Evolutionary conservation across 92 coral and sea anemone genomes (phyloP), one percentile per base, ranked within the genome.

Genomic region (Palythoa grandis): DNA sequence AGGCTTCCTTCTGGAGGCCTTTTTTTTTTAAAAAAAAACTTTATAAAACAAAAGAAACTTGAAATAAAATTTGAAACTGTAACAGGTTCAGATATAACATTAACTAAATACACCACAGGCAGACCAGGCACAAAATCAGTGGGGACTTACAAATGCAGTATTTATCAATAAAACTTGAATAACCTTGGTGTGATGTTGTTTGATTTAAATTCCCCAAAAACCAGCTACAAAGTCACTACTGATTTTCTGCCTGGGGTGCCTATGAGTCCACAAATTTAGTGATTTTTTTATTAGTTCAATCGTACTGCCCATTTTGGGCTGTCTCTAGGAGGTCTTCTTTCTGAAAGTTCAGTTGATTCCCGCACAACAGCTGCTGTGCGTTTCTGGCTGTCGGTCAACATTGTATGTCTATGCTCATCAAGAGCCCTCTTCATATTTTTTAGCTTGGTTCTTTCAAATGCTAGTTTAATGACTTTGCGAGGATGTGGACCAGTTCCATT

Each of bases 251-350:
- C 65, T 58, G 65, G 65, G 19, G 2, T 58, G 65, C 65, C 65
- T 58, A 58, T 2, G 65, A 58, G n/a, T 58, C 5, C 65, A 19
- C 79, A 75, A 75, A 19, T 7, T 75, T 72, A 72, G 35, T 75
- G 16, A 0, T 75, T 75, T 75, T 22, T 22, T n/a, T n/a, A n/a
- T n/a, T n/a, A n/a, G n/a, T n/a, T n/a, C n/a, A n/a, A n/a, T n/a
- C n/a, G n/a, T n/a, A 22, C 65, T 39, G 79, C 79, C 79, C 66
- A 48, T 75, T 75, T 75, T 14, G 80, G 80, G 80, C 67, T 76
- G 20, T 43, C 80, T 76, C 20, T 13, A 24, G 57, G 80, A 52
- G 80, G 80, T 76, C 80, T 12, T n/a, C n/a, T n/a, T n/a, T n/a
- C n/a, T n/a, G n/a, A n/a, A n/a, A n/a, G n/a, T n/a, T n/a, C n/a